A percentile compares a stretch with the other conserved stretches of the same genome.
Conservation (phyloP, 2,797 vertebrate species). For the Centropyge bicolor region DNA sequence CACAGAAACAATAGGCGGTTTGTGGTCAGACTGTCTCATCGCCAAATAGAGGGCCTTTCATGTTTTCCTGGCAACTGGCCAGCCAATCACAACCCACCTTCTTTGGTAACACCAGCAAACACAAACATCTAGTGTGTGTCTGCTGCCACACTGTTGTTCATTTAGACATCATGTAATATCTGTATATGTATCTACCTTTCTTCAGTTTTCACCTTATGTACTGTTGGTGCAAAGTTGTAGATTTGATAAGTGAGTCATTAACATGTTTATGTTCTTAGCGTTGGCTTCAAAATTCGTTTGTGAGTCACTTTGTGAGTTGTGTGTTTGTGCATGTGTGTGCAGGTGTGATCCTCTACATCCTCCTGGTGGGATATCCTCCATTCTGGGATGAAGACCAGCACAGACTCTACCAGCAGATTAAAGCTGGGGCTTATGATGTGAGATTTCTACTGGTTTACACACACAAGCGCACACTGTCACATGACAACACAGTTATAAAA, state of each 20-base stretch:
- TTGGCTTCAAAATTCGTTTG: background rate
- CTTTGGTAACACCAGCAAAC: background rate
- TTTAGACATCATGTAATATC: background rate
- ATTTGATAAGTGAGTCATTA: background rate
- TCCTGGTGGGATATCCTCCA: conserved; percentile 96
- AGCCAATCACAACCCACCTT: conserved; percentile 38
- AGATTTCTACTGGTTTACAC: conserved; percentile 57
- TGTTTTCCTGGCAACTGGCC: conserved; percentile 19
- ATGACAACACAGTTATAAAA: too few relatives aligned
- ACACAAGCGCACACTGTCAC: background rate
- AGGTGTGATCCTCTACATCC: conserved; percentile 98
- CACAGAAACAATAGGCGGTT: conserved; percentile 31
- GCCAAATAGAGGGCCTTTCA: conserved; percentile 41
- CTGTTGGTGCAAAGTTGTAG: background rate
- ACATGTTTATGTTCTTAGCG: background rate
- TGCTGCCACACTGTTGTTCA: background rate
- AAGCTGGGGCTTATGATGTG: conserved; percentile 97
- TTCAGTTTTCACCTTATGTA: background rate
- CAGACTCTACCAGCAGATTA: conserved; percentile 97
- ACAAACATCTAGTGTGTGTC: background rate
- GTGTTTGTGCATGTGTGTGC: conserved; percentile 47
- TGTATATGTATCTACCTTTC: background rate
- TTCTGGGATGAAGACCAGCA: conserved; percentile 99
- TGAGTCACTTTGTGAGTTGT: background rate
- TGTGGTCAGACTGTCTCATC: background rate